Base-by-base conservation (phyloP, 2,888 invertebrate genomes). In the Drosophila sordidula region DNA sequence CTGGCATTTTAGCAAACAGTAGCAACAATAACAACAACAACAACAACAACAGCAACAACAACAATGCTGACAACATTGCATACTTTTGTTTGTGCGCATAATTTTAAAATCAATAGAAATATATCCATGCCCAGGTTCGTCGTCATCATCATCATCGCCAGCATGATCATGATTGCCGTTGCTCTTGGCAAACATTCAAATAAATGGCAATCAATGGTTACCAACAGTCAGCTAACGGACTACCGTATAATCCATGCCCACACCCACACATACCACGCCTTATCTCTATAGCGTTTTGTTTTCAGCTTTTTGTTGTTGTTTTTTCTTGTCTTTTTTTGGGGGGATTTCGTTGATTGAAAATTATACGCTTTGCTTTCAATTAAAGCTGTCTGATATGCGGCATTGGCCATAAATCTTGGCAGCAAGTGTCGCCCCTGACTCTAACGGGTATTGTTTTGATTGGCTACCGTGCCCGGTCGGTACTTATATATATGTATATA, bases 71-170 rank as follows among this genome's bases (percentile, higher is more conserved):
- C 76, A 76, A 68, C 73, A 73, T 75, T 75, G 73, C 76, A 74
- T 70, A 75, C 75, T 78, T 72, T 81, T 87, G 85, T 91, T 91
- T 91, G 82, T 85, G 89, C 85, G 91, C 89, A 91, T 91, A 91
- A 91, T 91, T 91, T 91, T 90, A 91, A 91, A 91, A 91, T 91
- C 91, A 91, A 91, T 91, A 91, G 90, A 91, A 90, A 91, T 90
- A 90, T 90, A 90, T 90, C 90, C 89, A 72, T 89, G 70, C 57
- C 63, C 67, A 65, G 79, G 52, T 54, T 57, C 58, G 16, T 61
- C 62, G 44, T 52, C 64, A 63, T 58, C 66, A 63, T 58, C 66
- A 36, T 50, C 58, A n/a, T 12, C 38, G 3, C 49, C 52, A 16
- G 47, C 47, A 34, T 51, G 62, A 41, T 58, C 61, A 38, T 42